phyloP scores from a whole-genome alignment of 2,797 vertebrate genomes.

The Sylvia borin region DNA sequence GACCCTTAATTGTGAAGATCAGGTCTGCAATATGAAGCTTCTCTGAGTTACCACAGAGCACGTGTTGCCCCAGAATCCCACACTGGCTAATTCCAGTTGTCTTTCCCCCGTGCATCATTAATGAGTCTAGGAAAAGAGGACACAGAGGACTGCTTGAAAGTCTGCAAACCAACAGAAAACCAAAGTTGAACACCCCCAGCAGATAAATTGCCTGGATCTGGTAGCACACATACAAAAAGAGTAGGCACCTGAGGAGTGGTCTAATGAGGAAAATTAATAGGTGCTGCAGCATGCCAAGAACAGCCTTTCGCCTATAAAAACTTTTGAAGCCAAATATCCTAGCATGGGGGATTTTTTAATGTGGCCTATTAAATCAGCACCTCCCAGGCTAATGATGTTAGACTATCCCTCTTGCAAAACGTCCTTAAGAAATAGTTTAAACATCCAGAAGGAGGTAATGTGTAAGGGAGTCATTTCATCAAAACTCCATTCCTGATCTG shows the following conservation, averaged over 20 bases:
- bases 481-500: neutral
- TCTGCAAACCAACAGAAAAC: neutral
- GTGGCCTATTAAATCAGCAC: neutral
- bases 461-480: neutral
- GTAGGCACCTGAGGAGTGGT: neutral
- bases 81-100: neutral
- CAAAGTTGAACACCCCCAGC: neutral
- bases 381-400: neutral
- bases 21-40: neutral
- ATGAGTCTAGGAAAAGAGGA: neutral
- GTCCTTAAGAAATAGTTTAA: neutral
- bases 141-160: neutral
- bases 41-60: neutral
- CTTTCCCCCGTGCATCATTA: fast-evolving
- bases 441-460: neutral
- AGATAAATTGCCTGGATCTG: neutral
- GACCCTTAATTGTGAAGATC: neutral
- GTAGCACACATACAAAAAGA: neutral
- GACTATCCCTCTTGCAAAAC: neutral
- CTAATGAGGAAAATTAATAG: neutral
- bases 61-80: neutral
- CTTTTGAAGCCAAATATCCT: neutral
- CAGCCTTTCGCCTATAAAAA: neutral
- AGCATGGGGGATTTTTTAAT: neutral
- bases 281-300: neutral